These are phyloP conservation scores for Eretmocerus hayati DNA, from an alignment of 2,888 invertebrate genomes.

Conservation along the genomic window DNA sequence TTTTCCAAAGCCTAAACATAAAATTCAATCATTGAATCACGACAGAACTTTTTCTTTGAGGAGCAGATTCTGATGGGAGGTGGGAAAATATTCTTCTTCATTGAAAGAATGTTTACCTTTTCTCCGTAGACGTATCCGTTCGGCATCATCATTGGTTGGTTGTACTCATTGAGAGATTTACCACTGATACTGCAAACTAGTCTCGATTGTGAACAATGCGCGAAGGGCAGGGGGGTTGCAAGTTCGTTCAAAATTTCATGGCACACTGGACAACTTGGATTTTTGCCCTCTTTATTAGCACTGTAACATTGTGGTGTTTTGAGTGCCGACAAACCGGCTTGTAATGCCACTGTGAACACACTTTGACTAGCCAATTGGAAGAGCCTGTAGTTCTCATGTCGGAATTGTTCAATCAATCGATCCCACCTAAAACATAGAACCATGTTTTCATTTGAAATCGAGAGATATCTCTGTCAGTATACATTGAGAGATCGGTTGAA, in stretches of 20 bases:
- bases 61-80: too few species aligned
- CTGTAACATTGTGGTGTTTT: slow-evolving; percentile 72
- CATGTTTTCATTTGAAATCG: too few species aligned
- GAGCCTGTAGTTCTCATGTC: slow-evolving; percentile 87
- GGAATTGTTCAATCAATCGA: slow-evolving; percentile 79
- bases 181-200: slow-evolving; percentile 88
- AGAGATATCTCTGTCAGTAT: too few species aligned
- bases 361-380: slow-evolving; percentile 89
- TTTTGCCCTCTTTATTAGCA: slow-evolving; percentile 57
- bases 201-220: slow-evolving; percentile 93
- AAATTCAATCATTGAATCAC: not conserved
- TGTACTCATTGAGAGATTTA: slow-evolving; percentile 90
- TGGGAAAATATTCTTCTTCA: too few species aligned
- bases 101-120: slow-evolving; percentile 53
- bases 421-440: slow-evolving; percentile 63
- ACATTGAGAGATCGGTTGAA: too few species aligned
- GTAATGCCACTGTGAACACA: slow-evolving; percentile 84
- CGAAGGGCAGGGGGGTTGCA: slow-evolving; percentile 81
- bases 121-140: slow-evolving; percentile 97
- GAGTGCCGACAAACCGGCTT: slow-evolving; percentile 88
- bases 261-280: slow-evolving; percentile 89
- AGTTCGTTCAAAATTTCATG: slow-evolving; percentile 79
- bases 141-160: slow-evolving; percentile 97
- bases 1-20: slow-evolving; percentile 70
- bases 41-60: not conserved